Evolutionary conservation across 1,140 invertebrate genomes (phyloP).

Genomic region (Ylistrum balloti): DNA sequence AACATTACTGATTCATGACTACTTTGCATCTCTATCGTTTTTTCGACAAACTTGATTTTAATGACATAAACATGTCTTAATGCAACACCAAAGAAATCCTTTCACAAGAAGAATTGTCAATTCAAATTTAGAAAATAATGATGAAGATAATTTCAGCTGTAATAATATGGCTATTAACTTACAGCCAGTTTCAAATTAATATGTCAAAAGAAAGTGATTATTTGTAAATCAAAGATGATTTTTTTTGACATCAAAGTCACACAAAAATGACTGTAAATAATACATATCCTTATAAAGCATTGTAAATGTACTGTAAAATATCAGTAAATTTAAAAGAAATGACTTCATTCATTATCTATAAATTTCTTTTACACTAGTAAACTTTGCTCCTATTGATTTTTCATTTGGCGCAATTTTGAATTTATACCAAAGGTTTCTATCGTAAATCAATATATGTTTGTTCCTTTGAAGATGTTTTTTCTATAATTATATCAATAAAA

Average conservation of each 20-base stretch:
- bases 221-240: neutral
- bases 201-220: neutral
- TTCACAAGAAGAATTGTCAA: neutral
- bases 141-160: neutral
- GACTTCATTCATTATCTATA: neutral
- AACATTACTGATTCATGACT: neutral
- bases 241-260: neutral
- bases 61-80: neutral
- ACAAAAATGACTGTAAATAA: neutral
- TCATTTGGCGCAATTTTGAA: neutral
- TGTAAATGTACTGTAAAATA: neutral
- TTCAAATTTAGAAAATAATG: slow-evolving; percentile 28
- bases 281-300: neutral
- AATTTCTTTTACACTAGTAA: neutral
- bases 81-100: neutral
- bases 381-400: neutral
- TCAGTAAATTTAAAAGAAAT: neutral
- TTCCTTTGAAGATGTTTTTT: neutral
- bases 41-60: neutral
- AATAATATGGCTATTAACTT: slow-evolving; percentile 16
- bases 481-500: neutral
- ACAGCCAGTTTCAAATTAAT: neutral
- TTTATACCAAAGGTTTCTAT: neutral
- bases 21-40: neutral
- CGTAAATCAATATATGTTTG: neutral